Conservation (phyloP, 2,888 invertebrate species). For the Thera britannica region DNA sequence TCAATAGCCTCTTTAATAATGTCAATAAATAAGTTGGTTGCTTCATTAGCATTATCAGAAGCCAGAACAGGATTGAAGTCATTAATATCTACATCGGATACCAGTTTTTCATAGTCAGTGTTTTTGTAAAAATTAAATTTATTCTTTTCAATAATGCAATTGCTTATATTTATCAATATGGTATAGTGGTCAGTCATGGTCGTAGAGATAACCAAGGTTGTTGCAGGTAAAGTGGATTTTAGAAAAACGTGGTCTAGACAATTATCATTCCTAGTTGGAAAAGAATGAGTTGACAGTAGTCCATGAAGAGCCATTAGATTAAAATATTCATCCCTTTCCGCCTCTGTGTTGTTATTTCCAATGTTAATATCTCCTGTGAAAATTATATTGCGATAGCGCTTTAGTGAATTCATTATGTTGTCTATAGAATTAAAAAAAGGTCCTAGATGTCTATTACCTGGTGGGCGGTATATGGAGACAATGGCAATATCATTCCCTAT, state of each 20-base stretch:
- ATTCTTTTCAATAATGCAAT: no score
- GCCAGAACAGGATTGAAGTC: no score
- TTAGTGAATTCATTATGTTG: not conserved
- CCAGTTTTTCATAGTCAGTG: no score
- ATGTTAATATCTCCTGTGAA: constrained; percentile 2
- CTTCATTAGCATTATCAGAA: no score
- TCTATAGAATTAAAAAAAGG: not conserved
- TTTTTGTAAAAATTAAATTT: no score
- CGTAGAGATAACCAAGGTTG: no score
- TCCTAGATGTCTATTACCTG: not conserved
- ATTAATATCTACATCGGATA: no score
- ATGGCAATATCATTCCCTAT: not conserved
- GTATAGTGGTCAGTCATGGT: no score
- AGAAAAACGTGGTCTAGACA: no score
- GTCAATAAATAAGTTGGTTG: no score
- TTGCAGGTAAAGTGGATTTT: no score
- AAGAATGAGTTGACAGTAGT: not conserved
- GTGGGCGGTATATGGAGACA: not conserved
- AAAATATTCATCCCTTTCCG: not conserved
- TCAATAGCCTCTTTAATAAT: not conserved
- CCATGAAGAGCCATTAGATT: not conserved
- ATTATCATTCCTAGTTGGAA: not conserved
- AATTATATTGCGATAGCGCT: not conserved
- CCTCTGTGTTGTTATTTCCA: not conserved
- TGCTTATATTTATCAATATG: no score